A percentile compares a stretch with the other conserved stretches of the same genome.
Evolutionary conservation across 2,113 vertebrate species (phyloP).

Genomic region (Sinocyclocheilus rhinocerous): DNA sequence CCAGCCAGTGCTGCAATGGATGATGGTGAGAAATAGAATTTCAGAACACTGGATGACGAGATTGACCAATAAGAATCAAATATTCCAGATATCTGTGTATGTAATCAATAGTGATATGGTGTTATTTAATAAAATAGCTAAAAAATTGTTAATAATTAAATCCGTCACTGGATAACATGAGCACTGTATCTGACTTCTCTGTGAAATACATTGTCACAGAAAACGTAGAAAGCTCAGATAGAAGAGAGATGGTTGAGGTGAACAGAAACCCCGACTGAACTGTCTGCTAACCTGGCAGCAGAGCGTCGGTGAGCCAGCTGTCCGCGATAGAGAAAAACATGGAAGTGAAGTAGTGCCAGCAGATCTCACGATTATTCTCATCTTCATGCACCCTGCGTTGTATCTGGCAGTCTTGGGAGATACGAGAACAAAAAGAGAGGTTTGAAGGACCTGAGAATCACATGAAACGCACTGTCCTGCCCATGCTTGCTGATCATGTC

Average conservation of each 20-base stretch:
- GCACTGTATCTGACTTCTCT: neutral
- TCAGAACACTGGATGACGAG: neutral
- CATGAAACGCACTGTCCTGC: constrained; percentile 11
- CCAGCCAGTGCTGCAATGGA: too few relatives aligned
- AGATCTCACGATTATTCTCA: constrained; percentile 21
- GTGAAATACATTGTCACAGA: neutral
- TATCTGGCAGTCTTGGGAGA: neutral
- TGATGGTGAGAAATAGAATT: neutral
- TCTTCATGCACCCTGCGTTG: neutral
- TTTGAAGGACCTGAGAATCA: constrained; percentile 45
- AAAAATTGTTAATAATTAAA: too few relatives aligned
- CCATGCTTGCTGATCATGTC: neutral
- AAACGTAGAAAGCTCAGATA: neutral
- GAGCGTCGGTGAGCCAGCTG: neutral
- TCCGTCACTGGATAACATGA: neutral
- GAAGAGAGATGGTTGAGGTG: neutral
- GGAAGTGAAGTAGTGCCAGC: constrained; percentile 18
- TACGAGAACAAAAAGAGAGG: neutral
- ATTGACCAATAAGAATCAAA: neutral
- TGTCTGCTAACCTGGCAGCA: constrained; percentile 6
- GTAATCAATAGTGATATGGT: neutral
- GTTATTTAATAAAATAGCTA: neutral
- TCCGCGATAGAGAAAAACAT: constrained; percentile 11
- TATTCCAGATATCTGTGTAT: neutral
- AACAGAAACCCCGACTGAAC: neutral